Evolutionary conservation across 1,140 invertebrate genomes (phyloP).

Genomic region (Galleria mellonella): DNA sequence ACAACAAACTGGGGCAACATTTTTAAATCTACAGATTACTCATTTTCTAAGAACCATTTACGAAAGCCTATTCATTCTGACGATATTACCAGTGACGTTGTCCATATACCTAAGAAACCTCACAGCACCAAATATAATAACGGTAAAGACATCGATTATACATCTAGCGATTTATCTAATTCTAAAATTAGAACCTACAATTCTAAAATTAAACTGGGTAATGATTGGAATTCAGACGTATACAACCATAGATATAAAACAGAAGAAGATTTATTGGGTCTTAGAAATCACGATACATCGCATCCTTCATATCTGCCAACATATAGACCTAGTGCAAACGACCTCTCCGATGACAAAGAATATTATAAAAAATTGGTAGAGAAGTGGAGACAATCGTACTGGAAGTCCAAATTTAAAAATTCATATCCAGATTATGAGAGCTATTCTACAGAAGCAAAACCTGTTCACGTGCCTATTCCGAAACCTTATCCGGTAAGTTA

Average conservation of each 20-base stretch:
- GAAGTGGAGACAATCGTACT: constrained; percentile 56
- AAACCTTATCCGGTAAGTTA: constrained; percentile 61
- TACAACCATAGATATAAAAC: constrained; percentile 43
- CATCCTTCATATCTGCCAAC: constrained; percentile 43
- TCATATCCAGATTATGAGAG: constrained; percentile 42
- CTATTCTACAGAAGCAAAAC: constrained; percentile 47
- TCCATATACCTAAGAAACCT: constrained; percentile 51
- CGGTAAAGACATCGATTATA: constrained; percentile 26
- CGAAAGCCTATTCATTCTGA: constrained; percentile 30
- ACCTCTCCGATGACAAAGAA: constrained; percentile 32
- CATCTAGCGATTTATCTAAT: constrained; percentile 24
- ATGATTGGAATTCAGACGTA: constrained; percentile 44
- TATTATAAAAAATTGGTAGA: constrained; percentile 55
- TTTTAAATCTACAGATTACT: constrained; percentile 37
- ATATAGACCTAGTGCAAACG: constrained; percentile 34
- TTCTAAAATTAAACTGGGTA: constrained; percentile 21
- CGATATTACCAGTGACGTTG: constrained; percentile 32
- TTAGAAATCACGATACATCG: constrained; percentile 56
- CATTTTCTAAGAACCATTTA: constrained; percentile 30
- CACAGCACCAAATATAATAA: constrained; percentile 19
- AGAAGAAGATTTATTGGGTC: constrained; percentile 58
- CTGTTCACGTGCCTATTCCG: constrained; percentile 45
- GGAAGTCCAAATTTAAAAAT: constrained; percentile 54
- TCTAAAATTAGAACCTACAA: constrained; percentile 30
- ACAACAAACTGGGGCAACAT: constrained; percentile 51